These are phyloP conservation scores for Acrobasis repandana DNA, from an alignment of 2,888 invertebrate genomes.

Conservation along the genomic window DNA sequence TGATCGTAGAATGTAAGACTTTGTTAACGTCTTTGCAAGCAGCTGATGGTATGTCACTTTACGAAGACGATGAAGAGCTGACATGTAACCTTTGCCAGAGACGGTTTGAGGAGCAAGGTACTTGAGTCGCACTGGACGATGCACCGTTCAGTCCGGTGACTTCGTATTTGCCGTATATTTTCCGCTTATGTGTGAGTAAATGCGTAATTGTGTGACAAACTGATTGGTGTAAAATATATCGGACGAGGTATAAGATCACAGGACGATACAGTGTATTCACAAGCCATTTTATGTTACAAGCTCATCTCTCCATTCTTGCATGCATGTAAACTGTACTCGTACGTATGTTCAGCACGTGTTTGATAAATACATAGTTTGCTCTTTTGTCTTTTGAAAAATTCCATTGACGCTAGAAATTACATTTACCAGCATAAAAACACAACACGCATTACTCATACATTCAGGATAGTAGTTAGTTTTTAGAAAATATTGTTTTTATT, in stretches of 20 bases:
- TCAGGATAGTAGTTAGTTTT: slow-evolving; percentile 66
- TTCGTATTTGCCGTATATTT: slow-evolving; percentile 66
- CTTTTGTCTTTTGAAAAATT: slow-evolving; percentile 49
- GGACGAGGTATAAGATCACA: slow-evolving; percentile 48
- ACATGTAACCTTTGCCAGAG: slow-evolving; percentile 90
- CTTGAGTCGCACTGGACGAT: slow-evolving; percentile 71
- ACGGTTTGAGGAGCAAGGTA: slow-evolving; percentile 91
- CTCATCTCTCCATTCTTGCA: slow-evolving; percentile 53
- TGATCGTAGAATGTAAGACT: slow-evolving; percentile 71
- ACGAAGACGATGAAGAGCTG: slow-evolving; percentile 86
- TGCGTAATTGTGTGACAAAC: slow-evolving; percentile 77
- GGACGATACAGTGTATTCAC: slow-evolving; percentile 41
- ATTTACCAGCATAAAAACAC: slow-evolving; percentile 65
- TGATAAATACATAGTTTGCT: slow-evolving; percentile 47
- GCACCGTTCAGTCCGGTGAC: slow-evolving; percentile 67
- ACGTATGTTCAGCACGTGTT: slow-evolving; percentile 56
- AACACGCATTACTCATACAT: slow-evolving; percentile 82
- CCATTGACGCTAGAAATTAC: slow-evolving; percentile 51
- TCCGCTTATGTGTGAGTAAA: slow-evolving; percentile 82
- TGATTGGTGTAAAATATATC: slow-evolving; percentile 51
- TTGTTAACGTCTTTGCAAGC: slow-evolving; percentile 85
- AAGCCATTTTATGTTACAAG: slow-evolving; percentile 46
- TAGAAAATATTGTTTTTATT: slow-evolving; percentile 55
- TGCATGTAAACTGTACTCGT: slow-evolving; percentile 52
- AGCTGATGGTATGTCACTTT: slow-evolving; percentile 85